phyloP scores from a whole-genome alignment of 2,888 invertebrate species.

The Hipparchia sbordonii region DNA sequence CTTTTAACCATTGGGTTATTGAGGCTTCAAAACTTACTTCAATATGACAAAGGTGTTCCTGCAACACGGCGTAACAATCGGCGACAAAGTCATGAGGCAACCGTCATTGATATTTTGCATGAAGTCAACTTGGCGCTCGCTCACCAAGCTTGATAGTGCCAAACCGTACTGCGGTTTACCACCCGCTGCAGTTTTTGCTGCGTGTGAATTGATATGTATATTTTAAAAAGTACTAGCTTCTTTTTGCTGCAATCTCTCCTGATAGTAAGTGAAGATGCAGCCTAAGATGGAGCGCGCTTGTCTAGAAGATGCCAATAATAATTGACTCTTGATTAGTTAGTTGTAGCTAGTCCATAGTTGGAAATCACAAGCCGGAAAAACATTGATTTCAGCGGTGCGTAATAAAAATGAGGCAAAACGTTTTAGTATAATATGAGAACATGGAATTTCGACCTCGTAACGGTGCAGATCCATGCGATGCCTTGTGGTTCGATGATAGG shows the following conservation, averaged over 20 bases:
- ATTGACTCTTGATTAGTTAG: no score
- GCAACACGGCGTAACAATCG: constrained; percentile 75
- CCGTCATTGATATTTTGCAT: constrained; percentile 73
- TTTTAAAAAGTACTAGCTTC: not conserved
- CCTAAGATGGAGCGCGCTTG: no score
- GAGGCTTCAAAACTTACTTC: constrained; percentile 48
- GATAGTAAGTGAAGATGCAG: not conserved
- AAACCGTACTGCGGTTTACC: constrained; percentile 64
- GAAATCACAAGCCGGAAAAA: no score
- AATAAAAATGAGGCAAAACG: no score
- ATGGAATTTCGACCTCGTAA: no score
- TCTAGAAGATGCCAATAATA: no score
- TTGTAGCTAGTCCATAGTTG: no score
- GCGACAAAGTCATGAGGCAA: constrained; percentile 73
- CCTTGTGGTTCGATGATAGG: no score
- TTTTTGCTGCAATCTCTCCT: not conserved
- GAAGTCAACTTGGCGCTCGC: constrained; percentile 71
- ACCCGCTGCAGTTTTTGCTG: constrained; percentile 49
- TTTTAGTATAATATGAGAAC: no score
- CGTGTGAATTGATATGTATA: not conserved
- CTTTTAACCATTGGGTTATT: no score
- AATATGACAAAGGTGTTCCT: constrained; percentile 75
- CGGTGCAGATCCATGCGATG: no score
- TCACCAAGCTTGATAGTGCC: constrained; percentile 70
- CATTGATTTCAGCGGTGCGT: no score